Percentiles rank a stretch among this genome's conserved stretches.
phyloP scores from a whole-genome alignment of 2,797 vertebrate genomes.

The Spatula clypeata region DNA sequence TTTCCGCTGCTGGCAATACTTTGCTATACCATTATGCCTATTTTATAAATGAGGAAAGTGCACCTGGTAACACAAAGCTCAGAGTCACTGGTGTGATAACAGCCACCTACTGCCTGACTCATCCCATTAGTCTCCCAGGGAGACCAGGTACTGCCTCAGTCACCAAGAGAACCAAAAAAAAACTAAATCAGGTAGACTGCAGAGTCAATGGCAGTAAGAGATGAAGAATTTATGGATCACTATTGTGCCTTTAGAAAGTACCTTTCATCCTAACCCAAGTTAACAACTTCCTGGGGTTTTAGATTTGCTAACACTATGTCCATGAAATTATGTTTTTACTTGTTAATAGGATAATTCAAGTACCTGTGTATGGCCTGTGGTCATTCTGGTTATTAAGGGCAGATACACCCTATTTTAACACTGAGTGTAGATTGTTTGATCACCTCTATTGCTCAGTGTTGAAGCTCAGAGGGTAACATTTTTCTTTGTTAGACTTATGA shows the following conservation, averaged over 20 bases:
- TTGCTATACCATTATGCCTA: not conserved
- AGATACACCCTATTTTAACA: not conserved
- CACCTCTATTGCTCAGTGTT: not conserved
- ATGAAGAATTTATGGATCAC: not conserved
- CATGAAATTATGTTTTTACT: not conserved
- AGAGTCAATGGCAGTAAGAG: not conserved
- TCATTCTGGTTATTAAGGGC: not conserved
- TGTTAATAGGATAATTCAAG: not conserved
- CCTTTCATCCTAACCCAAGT: not conserved
- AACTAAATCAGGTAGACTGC: not conserved
- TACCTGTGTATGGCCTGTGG: not conserved
- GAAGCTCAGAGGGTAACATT: not conserved
- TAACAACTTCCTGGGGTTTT: not conserved
- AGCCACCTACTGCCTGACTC: not conserved
- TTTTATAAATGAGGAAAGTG: not conserved
- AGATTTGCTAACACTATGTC: not conserved
- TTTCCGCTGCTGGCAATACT: not conserved
- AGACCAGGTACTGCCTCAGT: not conserved
- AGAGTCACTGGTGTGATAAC: not conserved
- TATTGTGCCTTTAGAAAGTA: not conserved
- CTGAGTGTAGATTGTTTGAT: not conserved
- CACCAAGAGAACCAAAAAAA: not conserved
- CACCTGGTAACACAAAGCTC: not conserved
- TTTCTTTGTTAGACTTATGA: not conserved
- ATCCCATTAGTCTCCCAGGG: not conserved